A percentile compares a stretch with the other conserved stretches of the same genome.
phyloP scores from a whole-genome alignment of 2,113 vertebrate species.

The Serilophus lunatus region DNA sequence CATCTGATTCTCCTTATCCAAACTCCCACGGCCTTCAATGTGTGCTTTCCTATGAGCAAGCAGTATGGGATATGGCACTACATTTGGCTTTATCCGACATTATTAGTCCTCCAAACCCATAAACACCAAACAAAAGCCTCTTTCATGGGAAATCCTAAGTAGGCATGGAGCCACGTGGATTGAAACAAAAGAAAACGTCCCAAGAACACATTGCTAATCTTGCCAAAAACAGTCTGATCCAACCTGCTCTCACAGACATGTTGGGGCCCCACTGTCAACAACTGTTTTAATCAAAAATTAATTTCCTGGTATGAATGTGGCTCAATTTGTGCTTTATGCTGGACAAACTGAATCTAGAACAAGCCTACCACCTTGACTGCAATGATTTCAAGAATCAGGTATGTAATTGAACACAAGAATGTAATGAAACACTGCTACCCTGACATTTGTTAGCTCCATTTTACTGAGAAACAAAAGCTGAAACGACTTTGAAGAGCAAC shows the following conservation, averaged over 20 bases:
- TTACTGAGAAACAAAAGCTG: background rate
- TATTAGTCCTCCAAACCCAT: conserved; percentile 11
- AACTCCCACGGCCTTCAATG: background rate
- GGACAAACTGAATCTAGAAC: background rate
- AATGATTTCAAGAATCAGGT: background rate
- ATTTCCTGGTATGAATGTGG: background rate
- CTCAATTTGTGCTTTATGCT: background rate
- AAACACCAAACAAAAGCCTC: conserved; percentile 54
- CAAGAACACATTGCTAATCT: background rate
- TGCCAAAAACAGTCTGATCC: conserved; percentile 42
- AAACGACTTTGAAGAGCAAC: background rate
- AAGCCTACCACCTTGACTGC: background rate
- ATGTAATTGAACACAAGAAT: background rate
- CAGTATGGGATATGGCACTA: background rate
- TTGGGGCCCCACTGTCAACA: background rate
- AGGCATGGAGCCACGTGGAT: conserved; percentile 21
- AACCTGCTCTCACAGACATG: background rate
- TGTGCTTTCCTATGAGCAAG: conserved; percentile 7
- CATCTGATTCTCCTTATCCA: background rate
- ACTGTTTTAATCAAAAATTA: conserved; percentile 21
- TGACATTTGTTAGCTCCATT: background rate
- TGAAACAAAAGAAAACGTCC: conserved; percentile 49
- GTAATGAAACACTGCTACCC: background rate
- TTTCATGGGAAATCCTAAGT: conserved; percentile 39
- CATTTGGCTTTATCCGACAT: background rate